Conservation (phyloP, 2,888 invertebrate genomes). For the Bugula neritina region DNA sequence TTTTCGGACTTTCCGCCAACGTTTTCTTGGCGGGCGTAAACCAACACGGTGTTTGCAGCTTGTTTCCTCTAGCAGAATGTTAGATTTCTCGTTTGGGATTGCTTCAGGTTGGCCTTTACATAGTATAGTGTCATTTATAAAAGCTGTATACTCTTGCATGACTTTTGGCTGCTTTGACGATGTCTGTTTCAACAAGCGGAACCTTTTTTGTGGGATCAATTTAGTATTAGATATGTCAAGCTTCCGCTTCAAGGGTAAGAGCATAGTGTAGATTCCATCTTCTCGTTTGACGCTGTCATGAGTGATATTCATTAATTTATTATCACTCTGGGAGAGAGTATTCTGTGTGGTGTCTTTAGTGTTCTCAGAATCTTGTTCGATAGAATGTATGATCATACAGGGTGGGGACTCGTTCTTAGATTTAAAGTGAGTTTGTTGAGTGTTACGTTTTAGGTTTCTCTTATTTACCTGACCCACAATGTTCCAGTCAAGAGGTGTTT, state of each 20-base stretch:
- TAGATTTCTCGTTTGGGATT: not conserved
- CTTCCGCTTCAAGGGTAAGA: not conserved
- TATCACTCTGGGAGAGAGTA: not conserved
- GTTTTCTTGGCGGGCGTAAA: not conserved
- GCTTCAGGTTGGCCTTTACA: not conserved
- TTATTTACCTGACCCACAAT: not conserved
- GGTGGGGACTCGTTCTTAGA: not conserved
- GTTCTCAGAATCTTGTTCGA: not conserved
- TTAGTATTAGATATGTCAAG: not conserved
- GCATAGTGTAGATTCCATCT: not conserved
- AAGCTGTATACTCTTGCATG: not conserved
- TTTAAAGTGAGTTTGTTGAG: not conserved
- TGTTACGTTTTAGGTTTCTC: not conserved
- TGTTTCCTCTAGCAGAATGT: too few relatives aligned
- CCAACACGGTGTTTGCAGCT: not conserved
- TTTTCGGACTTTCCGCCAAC: not conserved
- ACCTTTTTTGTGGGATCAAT: not conserved
- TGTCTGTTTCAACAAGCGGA: not conserved
- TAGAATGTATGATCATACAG: not conserved
- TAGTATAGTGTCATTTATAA: not conserved
- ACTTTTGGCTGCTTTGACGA: not conserved
- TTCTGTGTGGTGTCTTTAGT: not conserved
- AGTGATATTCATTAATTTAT: not conserved
- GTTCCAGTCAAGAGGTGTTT: not conserved
- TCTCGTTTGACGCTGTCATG: not conserved